Evolutionary conservation across 2,888 invertebrate species (phyloP).

Genomic region (Tolmerus cingulatus): DNA sequence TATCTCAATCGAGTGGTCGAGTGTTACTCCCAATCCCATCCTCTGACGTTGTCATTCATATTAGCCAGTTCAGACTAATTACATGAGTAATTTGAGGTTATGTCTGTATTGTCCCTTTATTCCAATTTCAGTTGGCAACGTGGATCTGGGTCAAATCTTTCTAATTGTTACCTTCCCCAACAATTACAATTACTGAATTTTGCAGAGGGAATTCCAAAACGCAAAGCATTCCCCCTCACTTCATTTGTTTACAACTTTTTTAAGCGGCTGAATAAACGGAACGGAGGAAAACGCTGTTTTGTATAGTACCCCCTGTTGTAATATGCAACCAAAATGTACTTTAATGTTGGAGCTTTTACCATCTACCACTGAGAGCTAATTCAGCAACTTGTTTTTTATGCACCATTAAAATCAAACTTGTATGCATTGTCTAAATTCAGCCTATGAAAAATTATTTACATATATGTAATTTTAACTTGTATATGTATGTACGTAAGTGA

Average conservation of each 20-base stretch:
- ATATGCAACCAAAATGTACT: neutral
- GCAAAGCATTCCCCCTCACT: neutral
- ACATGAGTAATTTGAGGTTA: conserved; percentile 24
- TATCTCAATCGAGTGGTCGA: conserved; percentile 1
- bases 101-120: conserved; percentile 9
- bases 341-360: neutral
- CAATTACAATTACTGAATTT: conserved; percentile 27
- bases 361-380: neutral
- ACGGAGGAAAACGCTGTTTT: neutral
- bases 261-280: neutral
- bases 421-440: neutral
- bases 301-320: neutral
- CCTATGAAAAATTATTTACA: neutral
- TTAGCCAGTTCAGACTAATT: conserved; percentile 9
- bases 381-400: neutral
- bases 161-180: neutral
- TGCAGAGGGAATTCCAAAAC: neutral
- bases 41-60: neutral
- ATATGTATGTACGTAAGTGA: neutral
- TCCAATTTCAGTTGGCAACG: neutral
- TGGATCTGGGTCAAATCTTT: neutral
- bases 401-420: neutral
- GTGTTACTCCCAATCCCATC: neutral
- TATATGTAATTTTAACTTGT: neutral
- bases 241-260: neutral